A percentile compares a stretch with the other conserved stretches of the same genome.
phyloP scores from a whole-genome alignment of 2,113 vertebrate genomes.

The Rhombomys opimus region DNA sequence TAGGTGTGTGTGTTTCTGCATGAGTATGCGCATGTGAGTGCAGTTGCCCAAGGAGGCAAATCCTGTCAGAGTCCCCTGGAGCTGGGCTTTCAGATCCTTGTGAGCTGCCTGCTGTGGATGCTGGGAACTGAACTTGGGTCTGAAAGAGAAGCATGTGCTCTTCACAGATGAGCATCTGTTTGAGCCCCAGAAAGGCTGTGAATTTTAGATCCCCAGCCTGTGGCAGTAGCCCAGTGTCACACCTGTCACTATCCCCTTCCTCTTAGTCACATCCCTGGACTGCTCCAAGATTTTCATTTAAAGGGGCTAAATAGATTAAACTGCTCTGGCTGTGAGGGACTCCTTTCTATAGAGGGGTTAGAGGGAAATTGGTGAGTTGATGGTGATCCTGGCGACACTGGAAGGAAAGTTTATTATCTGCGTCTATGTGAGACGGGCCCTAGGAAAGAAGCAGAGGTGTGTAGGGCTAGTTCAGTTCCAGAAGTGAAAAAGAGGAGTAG shows the following conservation, averaged over 20 bases:
- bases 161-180: neutral
- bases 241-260: accelerated
- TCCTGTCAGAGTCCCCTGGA: neutral
- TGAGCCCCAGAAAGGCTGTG: neutral
- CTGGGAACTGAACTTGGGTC: neutral
- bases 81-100: neutral
- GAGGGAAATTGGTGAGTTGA: neutral
- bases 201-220: neutral
- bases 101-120: neutral
- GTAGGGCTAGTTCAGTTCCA: accelerated
- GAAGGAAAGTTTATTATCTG: neutral
- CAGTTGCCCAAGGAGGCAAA: neutral
- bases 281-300: neutral
- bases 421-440: too few relatives aligned
- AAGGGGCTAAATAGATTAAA: neutral
- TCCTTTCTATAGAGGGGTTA: neutral
- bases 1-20: neutral
- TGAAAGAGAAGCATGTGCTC: neutral
- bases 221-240: neutral
- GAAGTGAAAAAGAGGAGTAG: neutral
- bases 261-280: neutral
- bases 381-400: neutral
- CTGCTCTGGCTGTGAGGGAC: neutral
- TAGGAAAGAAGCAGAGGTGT: neutral
- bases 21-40: neutral